Evolutionary conservation across 2,797 vertebrate genomes (phyloP).

Genomic region (Xiphorhynchus erythropygius): DNA sequence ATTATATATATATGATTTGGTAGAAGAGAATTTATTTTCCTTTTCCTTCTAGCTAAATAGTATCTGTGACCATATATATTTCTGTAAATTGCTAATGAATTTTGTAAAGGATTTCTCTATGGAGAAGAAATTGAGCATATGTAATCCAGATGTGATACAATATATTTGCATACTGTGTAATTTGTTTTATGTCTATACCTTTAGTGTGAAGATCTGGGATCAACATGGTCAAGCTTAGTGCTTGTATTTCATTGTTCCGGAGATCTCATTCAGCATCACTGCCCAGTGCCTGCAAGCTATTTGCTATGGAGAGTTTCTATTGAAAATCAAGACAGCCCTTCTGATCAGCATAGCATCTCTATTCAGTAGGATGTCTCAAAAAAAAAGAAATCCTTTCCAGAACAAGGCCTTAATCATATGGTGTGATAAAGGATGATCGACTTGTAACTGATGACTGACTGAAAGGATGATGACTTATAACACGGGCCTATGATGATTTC

Average conservation of each 20-base stretch:
- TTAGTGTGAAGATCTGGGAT: neutral
- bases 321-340: constrained; percentile 15
- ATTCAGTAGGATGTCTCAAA: neutral
- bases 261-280: neutral
- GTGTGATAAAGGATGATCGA: neutral
- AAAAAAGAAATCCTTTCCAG: neutral
- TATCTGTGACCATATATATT: neutral
- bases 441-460: neutral
- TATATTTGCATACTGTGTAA: neutral
- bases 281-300: neutral
- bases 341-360: neutral
- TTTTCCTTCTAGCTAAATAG: neutral
- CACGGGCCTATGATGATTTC: neutral
- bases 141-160: neutral
- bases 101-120: neutral
- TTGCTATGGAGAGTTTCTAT: neutral
- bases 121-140: neutral
- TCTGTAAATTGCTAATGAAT: constrained; percentile 11
- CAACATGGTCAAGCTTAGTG: neutral
- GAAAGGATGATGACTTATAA: neutral
- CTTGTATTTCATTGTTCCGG: neutral
- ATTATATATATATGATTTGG: neutral
- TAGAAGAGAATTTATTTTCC: neutral
- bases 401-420: constrained; percentile 5
- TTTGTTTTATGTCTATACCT: neutral